Evolutionary conservation across 2,888 invertebrate species (phyloP), one percentile per base, ranked within the genome.

Genomic region (Sympetrum striolatum): DNA sequence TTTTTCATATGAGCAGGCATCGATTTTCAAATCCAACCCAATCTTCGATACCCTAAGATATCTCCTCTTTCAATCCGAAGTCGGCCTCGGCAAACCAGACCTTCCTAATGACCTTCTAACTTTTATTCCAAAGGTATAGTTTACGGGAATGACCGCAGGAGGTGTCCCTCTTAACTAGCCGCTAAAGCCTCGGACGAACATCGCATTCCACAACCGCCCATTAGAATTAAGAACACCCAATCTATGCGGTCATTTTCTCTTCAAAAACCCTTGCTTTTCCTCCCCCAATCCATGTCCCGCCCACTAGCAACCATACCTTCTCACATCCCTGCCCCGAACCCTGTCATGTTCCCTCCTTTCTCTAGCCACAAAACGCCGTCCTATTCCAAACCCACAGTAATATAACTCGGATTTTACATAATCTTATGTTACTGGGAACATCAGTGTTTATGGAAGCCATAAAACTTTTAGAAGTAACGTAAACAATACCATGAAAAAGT

Each of bases 221-320:
- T 86, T 86, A 86, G 86, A 86, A 86, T 86, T 86, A 86, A 86
- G 48, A 86, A 86, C 60, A 60, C 37, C 86, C 86, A 86, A 86
- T 86, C 86, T 64, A 37, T 37, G 86, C 39, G 86, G 86, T 86
- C 60, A 86, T 86, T 86, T 86, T 86, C 86, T 60, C 86, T 64
- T 86, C 86, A 60, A 64, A 86, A 35, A 35, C 60, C 60, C 37
- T 18, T 31, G n/a, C 86, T 86, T 31, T 37, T 37, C 58, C 86
- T 39, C 10, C 86, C n/a, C 39, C 10, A 60, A 8, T 48, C 8
- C 4, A 10, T 35, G 10, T 37, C 86, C 22, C 64, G 22, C 60
- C 60, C 73, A 73, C 86, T 8, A 60, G 12, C 18, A 14, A 48
- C 31, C 31, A 25, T 53, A 14, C 82, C 82, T 18, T n/a, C 82